A percentile compares a stretch with the other conserved stretches of the same genome.
Evolutionary conservation across 2,797 vertebrate genomes (phyloP).

Genomic region (Nasua narica): DNA sequence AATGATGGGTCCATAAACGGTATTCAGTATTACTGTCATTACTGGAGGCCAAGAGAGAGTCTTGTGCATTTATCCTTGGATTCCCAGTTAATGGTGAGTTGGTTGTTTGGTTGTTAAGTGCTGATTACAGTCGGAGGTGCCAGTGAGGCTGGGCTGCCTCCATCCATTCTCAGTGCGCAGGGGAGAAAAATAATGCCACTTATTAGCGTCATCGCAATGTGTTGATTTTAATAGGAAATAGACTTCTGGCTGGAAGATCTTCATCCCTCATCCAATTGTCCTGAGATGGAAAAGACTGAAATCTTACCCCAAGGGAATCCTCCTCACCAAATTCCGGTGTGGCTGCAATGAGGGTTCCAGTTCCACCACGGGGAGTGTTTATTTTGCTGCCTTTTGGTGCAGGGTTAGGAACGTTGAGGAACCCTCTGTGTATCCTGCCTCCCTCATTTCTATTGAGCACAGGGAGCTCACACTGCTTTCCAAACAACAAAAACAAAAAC

Average conservation of each 20-base stretch:
- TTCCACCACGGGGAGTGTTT: not conserved
- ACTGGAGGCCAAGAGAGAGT: not conserved
- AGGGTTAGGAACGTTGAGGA: not conserved
- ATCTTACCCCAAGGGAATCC: not conserved
- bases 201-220: slow-evolving; percentile 23
- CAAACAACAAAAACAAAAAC: slow-evolving; percentile 6
- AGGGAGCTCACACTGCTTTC: not conserved
- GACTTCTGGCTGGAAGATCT: not conserved
- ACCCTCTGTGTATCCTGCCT: not conserved
- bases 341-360: not conserved
- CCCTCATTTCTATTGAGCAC: not conserved
- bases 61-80: slow-evolving; percentile 29
- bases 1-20: not conserved
- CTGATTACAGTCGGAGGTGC: slow-evolving; percentile 28
- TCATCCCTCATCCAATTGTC: slow-evolving; percentile 19
- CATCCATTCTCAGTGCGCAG: not conserved
- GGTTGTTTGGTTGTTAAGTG: slow-evolving; percentile 34
- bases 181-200: slow-evolving; percentile 31
- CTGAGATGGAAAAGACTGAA: not conserved
- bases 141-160: not conserved
- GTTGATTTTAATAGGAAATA: slow-evolving; percentile 55
- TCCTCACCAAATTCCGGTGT: slow-evolving; percentile 11
- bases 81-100: slow-evolving; percentile 34
- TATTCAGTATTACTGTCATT: slow-evolving; percentile 44
- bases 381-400: slow-evolving; percentile 16